Evolutionary conservation across 2,113 vertebrate genomes (phyloP), one percentile per base, ranked within the genome.

Genomic region (Pseudorhombus dupliciocellatus): DNA sequence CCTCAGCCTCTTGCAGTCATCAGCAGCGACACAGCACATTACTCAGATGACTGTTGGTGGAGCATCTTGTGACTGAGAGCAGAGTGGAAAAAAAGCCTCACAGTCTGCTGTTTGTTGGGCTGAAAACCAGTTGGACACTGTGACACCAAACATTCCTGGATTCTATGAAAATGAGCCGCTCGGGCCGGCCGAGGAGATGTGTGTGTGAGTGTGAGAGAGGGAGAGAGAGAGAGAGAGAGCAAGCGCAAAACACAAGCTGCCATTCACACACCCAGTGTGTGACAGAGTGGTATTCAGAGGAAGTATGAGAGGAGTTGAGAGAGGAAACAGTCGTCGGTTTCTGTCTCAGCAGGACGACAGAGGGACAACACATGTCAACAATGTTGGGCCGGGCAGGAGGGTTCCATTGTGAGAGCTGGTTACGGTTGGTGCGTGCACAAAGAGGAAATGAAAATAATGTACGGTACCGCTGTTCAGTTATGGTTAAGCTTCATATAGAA

Each of bases 61-160:
- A 87, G 87, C 87, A 83, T 90, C 89, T 84, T 88, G 87, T 90
- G 89, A 90, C 87, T 44, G 69, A 63, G 73, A 73, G 76, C 65
- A 44, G 57, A 61, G 59, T 14, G 70, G 77, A 50, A 84, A 91
- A 79, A 84, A 75, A 67, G 61, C 37, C 60, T 77, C 71, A 77
- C 77, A 84, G 83, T 84, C 84, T 74, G 80, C 76, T 30, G 73
- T 72, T 77, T 85, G 80, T 83, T 82, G 72, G 64, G 31, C 79
- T 64, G 70, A 67, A 64, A 66, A 83, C 69, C 58, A 78, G 66
- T 69, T 62, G 69, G 81, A 81, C 81, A 84, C 84, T 63, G 85
- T 84, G 73, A 83, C 77, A 73, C 67, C 54, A 34, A 66, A 75
- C 74, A 81, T 84, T 87, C 57, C 82, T 69, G 78, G 55, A 54